A percentile compares a stretch with the other conserved stretches of the same genome.
phyloP scores from a whole-genome alignment of 2,113 vertebrate genomes.

The Barbus barbus region DNA sequence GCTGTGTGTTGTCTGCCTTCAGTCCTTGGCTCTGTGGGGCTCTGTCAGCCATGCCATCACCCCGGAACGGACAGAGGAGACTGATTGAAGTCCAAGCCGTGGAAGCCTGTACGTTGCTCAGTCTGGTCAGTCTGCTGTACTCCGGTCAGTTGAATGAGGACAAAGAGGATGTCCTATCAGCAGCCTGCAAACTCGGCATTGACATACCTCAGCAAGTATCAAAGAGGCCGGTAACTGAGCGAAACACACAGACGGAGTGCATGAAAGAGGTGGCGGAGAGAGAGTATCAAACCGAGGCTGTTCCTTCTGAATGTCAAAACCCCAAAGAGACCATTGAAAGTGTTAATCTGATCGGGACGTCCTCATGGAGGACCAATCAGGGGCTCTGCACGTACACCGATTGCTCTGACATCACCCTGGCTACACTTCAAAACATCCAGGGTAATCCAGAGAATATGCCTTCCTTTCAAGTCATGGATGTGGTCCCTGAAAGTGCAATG shows the following conservation, averaged over 20 bases:
- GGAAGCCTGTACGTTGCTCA: conserved; percentile 76
- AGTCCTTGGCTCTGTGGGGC: conserved; percentile 82
- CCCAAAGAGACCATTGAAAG: conserved; percentile 49
- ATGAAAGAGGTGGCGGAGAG: conserved; percentile 50
- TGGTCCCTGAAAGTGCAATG: not conserved
- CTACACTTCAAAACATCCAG: not conserved
- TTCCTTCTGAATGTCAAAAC: not conserved
- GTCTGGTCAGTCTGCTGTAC: conserved; percentile 83
- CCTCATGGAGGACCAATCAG: conserved; percentile 8
- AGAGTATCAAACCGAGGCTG: conserved; percentile 45
- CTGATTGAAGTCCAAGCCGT: conserved; percentile 79
- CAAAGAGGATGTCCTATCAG: conserved; percentile 79
- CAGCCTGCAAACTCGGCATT: conserved; percentile 81
- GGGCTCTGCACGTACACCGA: not conserved
- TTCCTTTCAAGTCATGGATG: not conserved
- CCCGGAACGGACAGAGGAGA: conserved; percentile 62
- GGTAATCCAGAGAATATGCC: conserved; percentile 14
- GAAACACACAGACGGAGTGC: conserved; percentile 25
- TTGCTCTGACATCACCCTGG: conserved; percentile 3
- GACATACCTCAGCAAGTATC: conserved; percentile 68
- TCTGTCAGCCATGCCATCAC: conserved; percentile 64
- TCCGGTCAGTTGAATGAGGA: conserved; percentile 82
- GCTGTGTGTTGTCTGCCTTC: conserved; percentile 84
- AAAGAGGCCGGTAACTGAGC: not conserved
- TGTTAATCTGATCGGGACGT: not conserved